Evolutionary conservation across 2,888 invertebrate species (phyloP).

Genomic region (Ligdia adustata): DNA sequence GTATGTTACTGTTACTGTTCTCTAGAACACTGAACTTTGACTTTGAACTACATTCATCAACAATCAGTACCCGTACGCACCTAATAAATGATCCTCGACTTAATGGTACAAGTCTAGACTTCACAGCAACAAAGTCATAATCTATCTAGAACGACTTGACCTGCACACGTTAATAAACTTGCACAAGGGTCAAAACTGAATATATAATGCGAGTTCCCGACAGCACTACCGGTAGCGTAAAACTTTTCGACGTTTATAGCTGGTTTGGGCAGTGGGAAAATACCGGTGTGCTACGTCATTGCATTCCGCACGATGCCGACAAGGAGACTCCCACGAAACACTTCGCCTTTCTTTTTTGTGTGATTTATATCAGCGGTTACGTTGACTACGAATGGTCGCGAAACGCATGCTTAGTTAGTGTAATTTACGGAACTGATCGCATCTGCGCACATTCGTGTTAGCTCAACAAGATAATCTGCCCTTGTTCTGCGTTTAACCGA

Average conservation of each 20-base stretch:
- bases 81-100: no score
- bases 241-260: conserved; percentile 22
- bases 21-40: no score
- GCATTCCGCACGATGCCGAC: conserved; percentile 15
- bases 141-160: conserved; percentile 1
- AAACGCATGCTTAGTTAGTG: no score
- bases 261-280: conserved; percentile 26
- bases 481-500: no score
- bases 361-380: conserved; percentile 5
- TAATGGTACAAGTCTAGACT: neutral
- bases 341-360: conserved; percentile 26
- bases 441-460: no score
- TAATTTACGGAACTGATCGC: no score
- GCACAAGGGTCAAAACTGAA: conserved; percentile 19
- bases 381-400: conserved; percentile 6
- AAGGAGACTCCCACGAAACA: conserved; percentile 30
- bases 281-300: conserved; percentile 30
- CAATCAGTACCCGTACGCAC: no score
- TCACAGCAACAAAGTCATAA: conserved; percentile 1
- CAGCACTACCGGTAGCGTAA: conserved; percentile 20
- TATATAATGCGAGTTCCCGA: conserved; percentile 18
- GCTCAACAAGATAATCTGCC: no score
- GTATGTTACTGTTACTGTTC: no score
- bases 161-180: conserved; percentile 11
- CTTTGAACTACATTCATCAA: no score